Evolutionary conservation across 2,797 vertebrate genomes (phyloP).

Genomic region (Pelobates cultripes): DNA sequence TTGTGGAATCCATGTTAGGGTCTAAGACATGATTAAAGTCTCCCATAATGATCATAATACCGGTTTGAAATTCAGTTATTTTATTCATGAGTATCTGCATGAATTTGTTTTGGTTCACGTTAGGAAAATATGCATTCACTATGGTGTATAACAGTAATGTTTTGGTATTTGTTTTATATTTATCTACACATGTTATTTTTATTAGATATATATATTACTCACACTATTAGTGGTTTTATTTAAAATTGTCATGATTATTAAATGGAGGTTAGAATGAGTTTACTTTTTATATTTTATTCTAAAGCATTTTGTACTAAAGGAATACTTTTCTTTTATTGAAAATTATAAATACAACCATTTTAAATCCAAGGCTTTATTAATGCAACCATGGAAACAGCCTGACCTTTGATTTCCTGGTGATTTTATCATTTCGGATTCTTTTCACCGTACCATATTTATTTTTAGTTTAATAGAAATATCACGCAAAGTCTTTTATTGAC

Average conservation of each 20-base stretch:
- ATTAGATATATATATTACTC: too few species aligned
- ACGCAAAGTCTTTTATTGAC: slow-evolving; percentile 29
- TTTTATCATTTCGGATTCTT: slow-evolving; percentile 50
- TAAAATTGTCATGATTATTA: background rate
- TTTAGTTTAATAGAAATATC: slow-evolving; percentile 48
- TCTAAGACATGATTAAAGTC: too few species aligned
- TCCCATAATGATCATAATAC: too few species aligned
- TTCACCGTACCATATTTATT: slow-evolving; percentile 36
- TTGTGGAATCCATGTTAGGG: too few species aligned
- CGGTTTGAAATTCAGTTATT: too few species aligned
- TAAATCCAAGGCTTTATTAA: slow-evolving; percentile 41
- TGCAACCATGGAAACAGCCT: slow-evolving; percentile 40
- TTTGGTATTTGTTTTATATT: too few species aligned
- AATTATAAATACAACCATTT: slow-evolving; percentile 7
- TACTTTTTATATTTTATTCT: background rate
- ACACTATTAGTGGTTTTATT: too few species aligned
- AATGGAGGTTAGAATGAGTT: background rate
- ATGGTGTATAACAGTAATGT: too few species aligned
- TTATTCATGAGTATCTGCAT: too few species aligned
- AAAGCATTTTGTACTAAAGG: background rate
- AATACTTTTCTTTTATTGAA: slow-evolving; percentile 34
- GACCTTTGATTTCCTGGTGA: slow-evolving; percentile 46
- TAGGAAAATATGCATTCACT: too few species aligned
- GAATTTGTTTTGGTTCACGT: too few species aligned
- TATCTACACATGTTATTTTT: too few species aligned